These are phyloP conservation scores for Drosophila suzukii DNA, from an alignment of 1,140 invertebrate genomes.

Conservation along the genomic window DNA sequence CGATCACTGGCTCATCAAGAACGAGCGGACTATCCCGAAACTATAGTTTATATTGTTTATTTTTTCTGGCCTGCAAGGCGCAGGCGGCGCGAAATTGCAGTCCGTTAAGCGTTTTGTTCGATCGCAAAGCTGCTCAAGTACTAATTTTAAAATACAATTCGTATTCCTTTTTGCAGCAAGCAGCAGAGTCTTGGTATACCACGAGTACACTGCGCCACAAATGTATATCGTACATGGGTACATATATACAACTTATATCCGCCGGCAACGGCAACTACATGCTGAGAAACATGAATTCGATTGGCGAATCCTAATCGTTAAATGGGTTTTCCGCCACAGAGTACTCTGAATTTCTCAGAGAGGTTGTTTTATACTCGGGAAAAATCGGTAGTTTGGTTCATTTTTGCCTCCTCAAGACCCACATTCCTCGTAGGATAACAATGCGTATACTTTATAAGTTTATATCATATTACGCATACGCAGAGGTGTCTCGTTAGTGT, in stretches of 20 bases:
- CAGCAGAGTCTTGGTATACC: slow-evolving; percentile 64
- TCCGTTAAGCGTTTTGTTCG: slow-evolving; percentile 78
- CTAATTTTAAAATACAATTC: slow-evolving; percentile 84
- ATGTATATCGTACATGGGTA: slow-evolving; percentile 37
- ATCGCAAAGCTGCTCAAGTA: slow-evolving; percentile 84
- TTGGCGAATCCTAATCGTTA: slow-evolving; percentile 71
- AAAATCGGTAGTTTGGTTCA: neutral
- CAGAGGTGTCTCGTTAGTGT: neutral
- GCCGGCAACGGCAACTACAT: slow-evolving; percentile 47
- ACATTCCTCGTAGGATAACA: neutral
- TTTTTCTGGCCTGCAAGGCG: slow-evolving; percentile 58
- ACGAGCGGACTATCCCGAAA: slow-evolving; percentile 21
- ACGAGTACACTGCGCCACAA: slow-evolving; percentile 70
- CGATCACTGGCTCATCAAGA: slow-evolving; percentile 12
- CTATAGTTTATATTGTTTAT: slow-evolving; percentile 44
- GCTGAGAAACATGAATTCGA: slow-evolving; percentile 80
- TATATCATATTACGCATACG: slow-evolving; percentile 1
- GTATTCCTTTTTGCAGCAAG: slow-evolving; percentile 73
- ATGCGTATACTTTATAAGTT: slow-evolving; percentile 14
- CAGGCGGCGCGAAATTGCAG: slow-evolving; percentile 63
- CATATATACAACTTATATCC: slow-evolving; percentile 27
- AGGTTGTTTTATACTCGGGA: neutral
- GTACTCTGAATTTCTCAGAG: slow-evolving; percentile 12
- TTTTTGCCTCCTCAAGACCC: neutral
- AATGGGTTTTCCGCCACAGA: slow-evolving; percentile 7